phyloP scores from a whole-genome alignment of 2,888 invertebrate species.

The Danaus chrysippus region DNA sequence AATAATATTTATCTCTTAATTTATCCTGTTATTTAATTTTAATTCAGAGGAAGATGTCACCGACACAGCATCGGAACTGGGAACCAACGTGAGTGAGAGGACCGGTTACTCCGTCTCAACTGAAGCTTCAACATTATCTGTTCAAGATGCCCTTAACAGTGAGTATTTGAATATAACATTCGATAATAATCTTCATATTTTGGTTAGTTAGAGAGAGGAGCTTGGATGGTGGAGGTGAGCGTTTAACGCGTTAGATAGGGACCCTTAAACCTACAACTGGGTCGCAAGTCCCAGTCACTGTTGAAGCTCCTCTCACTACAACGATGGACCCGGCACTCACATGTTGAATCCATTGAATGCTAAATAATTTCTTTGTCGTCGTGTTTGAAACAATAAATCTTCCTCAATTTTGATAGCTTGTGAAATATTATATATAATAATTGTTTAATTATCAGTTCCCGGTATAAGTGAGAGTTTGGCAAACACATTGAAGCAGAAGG shows the following conservation, averaged over 20 bases:
- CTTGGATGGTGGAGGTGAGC: too few relatives aligned
- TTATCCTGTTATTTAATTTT: not conserved
- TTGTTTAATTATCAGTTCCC: conserved; percentile 53
- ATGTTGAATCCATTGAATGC: not conserved
- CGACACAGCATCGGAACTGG: conserved; percentile 66
- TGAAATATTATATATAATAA: conserved; percentile 6
- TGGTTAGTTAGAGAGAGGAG: not conserved
- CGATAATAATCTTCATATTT: not conserved
- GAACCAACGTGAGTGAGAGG: conserved; percentile 68
- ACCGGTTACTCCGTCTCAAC: conserved; percentile 69
- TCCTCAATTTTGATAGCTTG: too few relatives aligned
- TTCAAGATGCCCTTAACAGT: conserved; percentile 74
- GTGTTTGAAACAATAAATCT: conserved; percentile 8
- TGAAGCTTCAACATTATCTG: conserved; percentile 66
- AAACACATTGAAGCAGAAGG: conserved; percentile 71
- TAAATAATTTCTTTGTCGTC: conserved; percentile 1
- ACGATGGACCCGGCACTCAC: too few relatives aligned
- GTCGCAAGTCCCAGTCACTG: too few relatives aligned
- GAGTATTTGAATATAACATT: conserved; percentile 33
- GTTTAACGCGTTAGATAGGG: too few relatives aligned
- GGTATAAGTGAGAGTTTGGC: conserved; percentile 75
- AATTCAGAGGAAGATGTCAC: conserved; percentile 65
- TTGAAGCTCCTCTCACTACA: not conserved
- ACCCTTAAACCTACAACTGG: too few relatives aligned
- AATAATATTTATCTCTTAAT: not conserved